Evolutionary conservation across 2,888 invertebrate species (phyloP), one percentile per base, ranked within the genome.

Genomic region (Cryptosula pallasiana): DNA sequence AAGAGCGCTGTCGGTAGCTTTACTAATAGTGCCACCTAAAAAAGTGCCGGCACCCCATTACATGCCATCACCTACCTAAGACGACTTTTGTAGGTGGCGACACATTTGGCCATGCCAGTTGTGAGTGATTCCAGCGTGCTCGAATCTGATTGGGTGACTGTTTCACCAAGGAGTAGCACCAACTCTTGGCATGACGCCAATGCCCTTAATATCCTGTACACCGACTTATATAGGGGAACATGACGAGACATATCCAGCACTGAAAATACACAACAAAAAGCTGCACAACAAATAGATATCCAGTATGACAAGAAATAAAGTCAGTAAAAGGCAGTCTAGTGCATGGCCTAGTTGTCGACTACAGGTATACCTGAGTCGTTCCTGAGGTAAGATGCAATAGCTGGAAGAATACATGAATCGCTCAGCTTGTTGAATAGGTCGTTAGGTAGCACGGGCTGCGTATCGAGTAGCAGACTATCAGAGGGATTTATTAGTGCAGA

Each of bases 171-270:
- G 69, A 92, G 85, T 54, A 89, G 87, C 1, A 90, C 88, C 72
- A 90, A 81, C 77, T 88, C 87, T 80, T 87, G 85, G 86, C 85
- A 85, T 78, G 88, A 86, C 29, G 90, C 91, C 82, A 91, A 87
- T 0, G 93, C 92, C 76, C 95, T 70, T 5, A 70, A 45, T 32
- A 70, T 23, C 25, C 90, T 76, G 29, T 54, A 70, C 1, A 70
- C 70, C 1, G 93, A 91, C 77, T 92, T 90, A 86, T 95, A 95
- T 78, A 95, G 88, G 34, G 95, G 94, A 85, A 95, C 94, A 87
- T 95, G 95, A 25, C 95, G 89, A n/a, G 95, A 94, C 91, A 96
- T 95, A 86, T 96, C 95, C 84, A 96, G 86, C 77, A 95, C 95
- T 87, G 83, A 29, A 77, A 76, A 32, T 58, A 23, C 20, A 45